Conservation (phyloP, 2,797 vertebrate species). For the Dallia pectoralis region DNA sequence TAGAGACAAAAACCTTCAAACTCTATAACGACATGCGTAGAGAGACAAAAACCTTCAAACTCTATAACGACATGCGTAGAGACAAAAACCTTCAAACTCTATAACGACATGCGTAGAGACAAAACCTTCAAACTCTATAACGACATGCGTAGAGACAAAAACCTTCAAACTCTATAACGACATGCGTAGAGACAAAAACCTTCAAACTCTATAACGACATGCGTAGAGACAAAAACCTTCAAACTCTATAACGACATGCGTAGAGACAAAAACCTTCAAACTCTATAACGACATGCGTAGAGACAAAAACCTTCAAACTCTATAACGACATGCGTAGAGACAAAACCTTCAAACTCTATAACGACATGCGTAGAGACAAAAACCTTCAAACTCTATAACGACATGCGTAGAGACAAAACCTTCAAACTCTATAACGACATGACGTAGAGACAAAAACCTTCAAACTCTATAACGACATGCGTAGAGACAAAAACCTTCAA, state of each 20-base stretch:
- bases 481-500: constrained; percentile 76
- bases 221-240: constrained; percentile 76
- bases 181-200: constrained; percentile 75
- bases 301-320: constrained; percentile 82
- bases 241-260: constrained; percentile 88
- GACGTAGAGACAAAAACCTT: constrained; percentile 76
- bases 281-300: constrained; percentile 88
- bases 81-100: constrained; percentile 85
- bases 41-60: constrained; percentile 80
- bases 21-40: constrained; percentile 88
- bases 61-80: constrained; percentile 86
- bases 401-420: constrained; percentile 78
- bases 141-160: constrained; percentile 73
- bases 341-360: constrained; percentile 90
- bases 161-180: constrained; percentile 94
- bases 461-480: constrained; percentile 88
- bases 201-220: constrained; percentile 93
- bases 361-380: constrained; percentile 75
- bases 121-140: constrained; percentile 92
- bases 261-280: constrained; percentile 76
- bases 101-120: constrained; percentile 80
- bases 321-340: constrained; percentile 83
- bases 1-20: constrained; percentile 76
- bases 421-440: constrained; percentile 93
- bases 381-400: constrained; percentile 92